Evolutionary conservation across 2,797 vertebrate species (phyloP).

Genomic region (Tragelaphus oryx): DNA sequence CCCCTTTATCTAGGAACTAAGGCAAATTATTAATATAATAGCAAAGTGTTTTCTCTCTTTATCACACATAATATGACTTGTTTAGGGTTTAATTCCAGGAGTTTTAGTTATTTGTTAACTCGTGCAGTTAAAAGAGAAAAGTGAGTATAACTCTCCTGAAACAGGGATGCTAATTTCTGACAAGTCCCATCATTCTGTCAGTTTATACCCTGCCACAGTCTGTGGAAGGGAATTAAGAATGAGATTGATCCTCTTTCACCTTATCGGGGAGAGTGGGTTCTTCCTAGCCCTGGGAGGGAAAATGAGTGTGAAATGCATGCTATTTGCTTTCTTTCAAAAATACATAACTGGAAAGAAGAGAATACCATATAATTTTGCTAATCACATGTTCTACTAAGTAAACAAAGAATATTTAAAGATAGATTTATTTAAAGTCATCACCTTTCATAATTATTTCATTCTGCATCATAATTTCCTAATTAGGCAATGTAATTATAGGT

Average conservation of each 20-base stretch:
- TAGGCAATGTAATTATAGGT: conserved; percentile 65
- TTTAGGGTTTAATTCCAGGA: not conserved
- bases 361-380: conserved; percentile 61
- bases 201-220: not conserved
- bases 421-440: conserved; percentile 69
- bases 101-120: not conserved
- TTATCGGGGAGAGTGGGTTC: not conserved
- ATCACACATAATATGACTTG: not conserved
- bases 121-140: not conserved
- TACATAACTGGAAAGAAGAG: conserved; percentile 11
- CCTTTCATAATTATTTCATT: conserved; percentile 73
- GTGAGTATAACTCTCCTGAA: not conserved
- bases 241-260: not conserved
- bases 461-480: conserved; percentile 67
- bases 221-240: not conserved
- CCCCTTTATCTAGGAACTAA: not conserved
- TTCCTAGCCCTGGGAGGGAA: not conserved
- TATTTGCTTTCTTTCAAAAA: conserved; percentile 49
- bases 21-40: not conserved
- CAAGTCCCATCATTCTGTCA: not conserved
- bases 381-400: conserved; percentile 51
- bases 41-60: not conserved
- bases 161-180: not conserved
- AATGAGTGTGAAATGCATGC: not conserved
- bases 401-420: conserved; percentile 61